These are phyloP conservation scores for Mimachlamys varia DNA, from an alignment of 2,888 invertebrate genomes.

Conservation along the genomic window DNA sequence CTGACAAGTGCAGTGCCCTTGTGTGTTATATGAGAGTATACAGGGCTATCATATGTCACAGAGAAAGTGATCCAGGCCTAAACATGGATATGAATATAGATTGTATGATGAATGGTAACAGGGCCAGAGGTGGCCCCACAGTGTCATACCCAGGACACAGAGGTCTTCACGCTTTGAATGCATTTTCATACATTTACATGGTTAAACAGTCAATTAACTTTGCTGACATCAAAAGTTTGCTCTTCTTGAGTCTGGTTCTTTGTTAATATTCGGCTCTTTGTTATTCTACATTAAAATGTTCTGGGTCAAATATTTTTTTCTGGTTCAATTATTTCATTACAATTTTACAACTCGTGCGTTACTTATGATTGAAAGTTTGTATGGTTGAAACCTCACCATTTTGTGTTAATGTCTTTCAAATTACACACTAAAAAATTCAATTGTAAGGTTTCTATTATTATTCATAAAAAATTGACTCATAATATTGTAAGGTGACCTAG, in stretches of 20 bases:
- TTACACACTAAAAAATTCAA: background rate
- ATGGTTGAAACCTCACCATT: background rate
- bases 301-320: background rate
- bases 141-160: background rate
- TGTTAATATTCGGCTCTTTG: background rate
- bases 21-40: background rate
- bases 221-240: background rate
- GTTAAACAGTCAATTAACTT: background rate
- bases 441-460: background rate
- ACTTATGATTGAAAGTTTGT: background rate
- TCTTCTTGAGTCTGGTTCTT: background rate
- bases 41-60: background rate
- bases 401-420: background rate
- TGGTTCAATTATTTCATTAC: background rate
- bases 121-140: background rate
- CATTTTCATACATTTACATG: slow-evolving; percentile 31
- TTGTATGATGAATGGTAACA: background rate
- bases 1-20: too few species aligned
- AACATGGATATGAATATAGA: slow-evolving; percentile 1
- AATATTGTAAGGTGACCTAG: background rate
- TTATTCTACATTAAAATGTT: background rate
- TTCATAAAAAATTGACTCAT: background rate
- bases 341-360: background rate
- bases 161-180: background rate
- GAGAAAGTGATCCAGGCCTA: background rate